These are phyloP conservation scores for Umimayanthus chanpuru DNA, from an alignment of 92 coral and sea anemone species.

Conservation along the genomic window DNA sequence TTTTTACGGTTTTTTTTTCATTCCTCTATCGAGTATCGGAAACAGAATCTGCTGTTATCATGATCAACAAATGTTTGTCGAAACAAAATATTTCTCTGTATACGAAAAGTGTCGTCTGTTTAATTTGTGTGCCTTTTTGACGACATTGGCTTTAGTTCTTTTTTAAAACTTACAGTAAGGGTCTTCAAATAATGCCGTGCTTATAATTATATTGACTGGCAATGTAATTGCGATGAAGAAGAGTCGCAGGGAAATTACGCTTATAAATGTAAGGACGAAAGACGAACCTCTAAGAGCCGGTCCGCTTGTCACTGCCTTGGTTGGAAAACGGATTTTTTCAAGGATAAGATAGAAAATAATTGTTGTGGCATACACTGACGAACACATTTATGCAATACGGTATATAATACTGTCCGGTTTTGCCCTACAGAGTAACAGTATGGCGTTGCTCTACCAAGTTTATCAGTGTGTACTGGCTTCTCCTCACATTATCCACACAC, in stretches of 20 bases:
- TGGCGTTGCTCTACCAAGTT: too few species aligned
- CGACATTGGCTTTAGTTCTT: neutral
- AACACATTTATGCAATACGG: too few species aligned
- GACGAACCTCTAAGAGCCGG: neutral
- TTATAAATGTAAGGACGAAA: neutral
- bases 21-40: neutral
- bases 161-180: neutral
- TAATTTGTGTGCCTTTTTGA: neutral
- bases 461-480: too few species aligned
- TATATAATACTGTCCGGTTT: too few species aligned
- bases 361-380: neutral
- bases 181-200: neutral
- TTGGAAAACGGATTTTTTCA: neutral
- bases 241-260: neutral
- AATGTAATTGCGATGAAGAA: neutral
- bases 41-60: neutral
- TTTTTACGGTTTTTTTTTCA: neutral
- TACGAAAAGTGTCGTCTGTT: conserved; percentile 5
- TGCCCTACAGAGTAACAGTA: too few species aligned
- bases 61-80: neutral
- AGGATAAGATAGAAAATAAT: neutral
- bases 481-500: too few species aligned
- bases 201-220: neutral
- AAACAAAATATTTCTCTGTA: neutral
- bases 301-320: neutral